These are phyloP conservation scores for Callitettix versicolor DNA, from an alignment of 1,140 invertebrate genomes.

Conservation along the genomic window DNA sequence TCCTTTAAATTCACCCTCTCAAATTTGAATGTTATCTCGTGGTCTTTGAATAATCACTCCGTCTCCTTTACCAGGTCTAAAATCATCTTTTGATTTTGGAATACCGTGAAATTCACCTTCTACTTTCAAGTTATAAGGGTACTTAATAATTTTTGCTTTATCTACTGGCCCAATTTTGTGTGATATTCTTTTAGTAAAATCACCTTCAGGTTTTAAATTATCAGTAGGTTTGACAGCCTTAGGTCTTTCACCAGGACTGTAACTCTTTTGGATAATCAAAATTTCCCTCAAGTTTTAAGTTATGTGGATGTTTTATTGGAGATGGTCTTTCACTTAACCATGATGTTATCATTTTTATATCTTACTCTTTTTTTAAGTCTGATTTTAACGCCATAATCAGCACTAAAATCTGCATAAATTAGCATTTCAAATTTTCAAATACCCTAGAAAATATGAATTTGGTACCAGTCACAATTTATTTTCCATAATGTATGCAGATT, in stretches of 20 bases:
- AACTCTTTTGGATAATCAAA: slow-evolving; percentile 32
- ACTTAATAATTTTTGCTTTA: slow-evolving; percentile 41
- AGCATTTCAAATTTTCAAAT: no score
- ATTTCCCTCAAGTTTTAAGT: slow-evolving; percentile 50
- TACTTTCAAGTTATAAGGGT: slow-evolving; percentile 51
- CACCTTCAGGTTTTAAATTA: slow-evolving; percentile 39
- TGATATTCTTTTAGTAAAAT: slow-evolving; percentile 33
- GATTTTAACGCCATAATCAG: no score
- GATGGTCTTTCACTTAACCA: slow-evolving; percentile 29
- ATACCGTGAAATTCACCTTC: slow-evolving; percentile 50
- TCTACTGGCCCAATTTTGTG: slow-evolving; percentile 31
- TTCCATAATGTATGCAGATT: no score
- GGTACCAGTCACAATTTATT: no score
- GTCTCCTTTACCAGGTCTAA: slow-evolving; percentile 29
- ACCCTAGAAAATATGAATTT: no score
- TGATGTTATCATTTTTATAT: no score
- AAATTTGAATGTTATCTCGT: slow-evolving; percentile 39
- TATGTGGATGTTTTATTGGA: slow-evolving; percentile 36
- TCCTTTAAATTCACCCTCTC: slow-evolving; percentile 38
- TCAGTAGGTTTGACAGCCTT: slow-evolving; percentile 32
- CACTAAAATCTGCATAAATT: no score
- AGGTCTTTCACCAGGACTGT: slow-evolving; percentile 23
- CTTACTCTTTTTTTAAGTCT: no score
- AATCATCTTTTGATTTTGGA: slow-evolving; percentile 30
- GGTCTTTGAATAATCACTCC: slow-evolving; percentile 31